Conservation (phyloP, 2,797 vertebrate genomes). For the Kryptopterus vitreolus region DNA sequence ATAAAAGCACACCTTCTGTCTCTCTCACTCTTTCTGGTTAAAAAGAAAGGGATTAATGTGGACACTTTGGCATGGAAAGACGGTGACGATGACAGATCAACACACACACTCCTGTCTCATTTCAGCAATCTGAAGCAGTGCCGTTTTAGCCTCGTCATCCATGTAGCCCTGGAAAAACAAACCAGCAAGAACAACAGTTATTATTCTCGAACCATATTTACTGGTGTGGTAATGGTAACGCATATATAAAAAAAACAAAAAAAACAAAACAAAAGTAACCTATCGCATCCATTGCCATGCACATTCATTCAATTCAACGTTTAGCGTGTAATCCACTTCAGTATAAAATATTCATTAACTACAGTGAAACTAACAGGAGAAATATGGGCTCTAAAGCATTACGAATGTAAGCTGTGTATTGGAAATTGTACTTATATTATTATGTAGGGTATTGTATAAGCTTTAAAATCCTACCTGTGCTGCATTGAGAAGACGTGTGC, state of each 20-base stretch:
- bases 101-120: conserved; percentile 85
- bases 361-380: not conserved
- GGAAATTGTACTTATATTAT: not conserved
- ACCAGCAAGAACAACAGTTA: not conserved
- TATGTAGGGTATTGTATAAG: not conserved
- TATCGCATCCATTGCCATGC: no score
- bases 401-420: not conserved
- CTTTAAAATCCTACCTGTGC: conserved; percentile 62
- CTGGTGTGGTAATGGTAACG: not conserved
- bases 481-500: conserved; percentile 82
- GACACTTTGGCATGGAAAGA: not conserved
- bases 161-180: conserved; percentile 78
- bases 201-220: not conserved
- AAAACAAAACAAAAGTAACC: not conserved
- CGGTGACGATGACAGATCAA: conserved; percentile 57
- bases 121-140: conserved; percentile 82
- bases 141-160: conserved; percentile 84
- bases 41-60: not conserved
- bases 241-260: no score
- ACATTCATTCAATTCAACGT: no score
- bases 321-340: not conserved
- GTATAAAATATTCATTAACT: not conserved
- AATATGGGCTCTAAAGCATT: not conserved
- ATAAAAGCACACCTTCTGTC: conserved; percentile 5
- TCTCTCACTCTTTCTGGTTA: not conserved